A percentile compares a stretch with the other conserved stretches of the same genome.
These are phyloP conservation scores for Numenius phaeopus DNA, from an alignment of 2,797 vertebrate species.

Conservation along the genomic window DNA sequence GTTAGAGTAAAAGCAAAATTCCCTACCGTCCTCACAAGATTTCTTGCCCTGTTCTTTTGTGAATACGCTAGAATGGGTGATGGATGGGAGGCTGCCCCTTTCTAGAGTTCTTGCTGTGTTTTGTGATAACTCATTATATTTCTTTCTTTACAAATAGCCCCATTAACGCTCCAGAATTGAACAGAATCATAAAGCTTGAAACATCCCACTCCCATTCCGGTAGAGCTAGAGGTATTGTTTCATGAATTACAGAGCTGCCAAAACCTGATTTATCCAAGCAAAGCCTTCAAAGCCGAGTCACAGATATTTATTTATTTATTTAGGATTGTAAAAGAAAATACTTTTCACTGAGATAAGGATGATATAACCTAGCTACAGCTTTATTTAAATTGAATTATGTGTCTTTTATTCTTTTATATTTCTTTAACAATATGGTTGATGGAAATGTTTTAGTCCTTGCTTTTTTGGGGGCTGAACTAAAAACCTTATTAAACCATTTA, in stretches of 20 bases:
- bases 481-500: conserved; percentile 83
- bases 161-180: conserved; percentile 80
- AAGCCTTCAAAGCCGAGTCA: conserved; percentile 60
- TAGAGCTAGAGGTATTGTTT: conserved; percentile 68
- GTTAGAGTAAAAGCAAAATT: conserved; percentile 65
- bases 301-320: conserved; percentile 58
- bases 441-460: conserved; percentile 69
- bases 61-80: conserved; percentile 79
- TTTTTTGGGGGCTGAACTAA: conserved; percentile 71
- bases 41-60: conserved; percentile 75
- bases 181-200: conserved; percentile 80
- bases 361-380: conserved; percentile 69
- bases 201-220: conserved; percentile 67
- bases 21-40: conserved; percentile 74
- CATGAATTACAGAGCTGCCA: conserved; percentile 78
- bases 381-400: conserved; percentile 80
- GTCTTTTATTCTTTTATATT: conserved; percentile 71
- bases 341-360: conserved; percentile 73
- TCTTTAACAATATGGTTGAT: conserved; percentile 56
- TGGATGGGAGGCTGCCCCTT: conserved; percentile 78
- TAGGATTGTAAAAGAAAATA: conserved; percentile 62
- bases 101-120: conserved; percentile 82
- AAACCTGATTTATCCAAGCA: conserved; percentile 72
- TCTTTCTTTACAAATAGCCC: conserved; percentile 86
- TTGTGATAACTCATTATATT: conserved; percentile 86